Percentiles rank a stretch among this genome's conserved stretches.
Evolutionary conservation across 1,140 invertebrate species (phyloP).

Genomic region (Atta texana): DNA sequence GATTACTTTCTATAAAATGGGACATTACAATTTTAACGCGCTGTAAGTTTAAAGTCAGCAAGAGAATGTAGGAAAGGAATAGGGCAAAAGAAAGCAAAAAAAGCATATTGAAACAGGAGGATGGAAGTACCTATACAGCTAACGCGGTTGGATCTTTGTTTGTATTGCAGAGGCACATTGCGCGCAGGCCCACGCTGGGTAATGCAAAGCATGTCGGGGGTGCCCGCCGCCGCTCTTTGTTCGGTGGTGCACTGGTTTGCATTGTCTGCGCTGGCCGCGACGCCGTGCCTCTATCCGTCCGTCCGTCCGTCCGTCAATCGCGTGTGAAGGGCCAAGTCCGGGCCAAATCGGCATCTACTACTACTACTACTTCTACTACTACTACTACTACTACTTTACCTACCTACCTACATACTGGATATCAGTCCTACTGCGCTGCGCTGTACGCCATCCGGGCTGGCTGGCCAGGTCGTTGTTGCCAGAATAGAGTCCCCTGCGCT

Average conservation of each 20-base stretch:
- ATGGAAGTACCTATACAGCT: constrained; percentile 78
- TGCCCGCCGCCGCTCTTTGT: constrained; percentile 83
- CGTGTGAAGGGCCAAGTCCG: constrained; percentile 79
- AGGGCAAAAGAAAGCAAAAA: constrained; percentile 67
- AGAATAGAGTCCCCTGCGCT: constrained; percentile 83
- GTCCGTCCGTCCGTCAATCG: constrained; percentile 80
- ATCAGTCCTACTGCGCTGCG: constrained; percentile 81
- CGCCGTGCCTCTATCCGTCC: constrained; percentile 85
- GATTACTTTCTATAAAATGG: not conserved
- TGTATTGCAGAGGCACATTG: constrained; percentile 87
- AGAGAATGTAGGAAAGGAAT: constrained; percentile 44
- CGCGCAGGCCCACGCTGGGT: constrained; percentile 86
- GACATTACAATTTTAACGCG: constrained; percentile 50
- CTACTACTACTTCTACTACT: constrained; percentile 68
- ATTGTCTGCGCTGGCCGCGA: constrained; percentile 87
- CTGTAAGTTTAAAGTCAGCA: constrained; percentile 36
- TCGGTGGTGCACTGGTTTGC: constrained; percentile 85
- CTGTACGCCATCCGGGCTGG: constrained; percentile 83
- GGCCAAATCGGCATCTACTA: constrained; percentile 79
- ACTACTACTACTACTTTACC: constrained; percentile 77
- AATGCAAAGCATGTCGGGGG: constrained; percentile 86
- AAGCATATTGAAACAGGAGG: constrained; percentile 73
- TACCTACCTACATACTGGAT: constrained; percentile 80
- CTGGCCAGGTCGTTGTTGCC: constrained; percentile 83
- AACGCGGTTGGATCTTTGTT: constrained; percentile 86